Evolutionary conservation across 2,113 vertebrate genomes (phyloP).

Genomic region (Mustelus asterias): DNA sequence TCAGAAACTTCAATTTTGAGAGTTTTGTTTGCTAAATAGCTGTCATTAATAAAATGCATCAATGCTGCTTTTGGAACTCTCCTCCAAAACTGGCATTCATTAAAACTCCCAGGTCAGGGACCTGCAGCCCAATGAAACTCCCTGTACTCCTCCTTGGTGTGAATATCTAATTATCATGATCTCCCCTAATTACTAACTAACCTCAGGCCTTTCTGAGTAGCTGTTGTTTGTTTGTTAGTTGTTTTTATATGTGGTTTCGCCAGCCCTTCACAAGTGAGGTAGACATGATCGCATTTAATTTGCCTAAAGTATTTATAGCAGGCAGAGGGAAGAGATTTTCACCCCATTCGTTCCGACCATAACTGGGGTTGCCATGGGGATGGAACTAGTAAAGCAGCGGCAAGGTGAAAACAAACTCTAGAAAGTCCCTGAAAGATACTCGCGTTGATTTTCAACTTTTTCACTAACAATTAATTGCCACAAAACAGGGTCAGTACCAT

Average conservation of each 20-base stretch:
- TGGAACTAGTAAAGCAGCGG: not conserved
- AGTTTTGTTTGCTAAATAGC: not conserved
- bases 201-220: not conserved
- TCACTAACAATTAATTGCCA: not conserved
- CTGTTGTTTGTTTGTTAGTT: not conserved
- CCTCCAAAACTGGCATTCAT: not conserved
- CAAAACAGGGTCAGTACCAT: not conserved
- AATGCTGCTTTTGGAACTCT: not conserved
- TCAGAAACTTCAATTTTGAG: not conserved
- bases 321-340: not conserved
- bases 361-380: not conserved
- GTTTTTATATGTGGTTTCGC: not conserved
- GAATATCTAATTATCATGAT: not conserved
- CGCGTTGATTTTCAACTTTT: not conserved
- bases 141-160: not conserved
- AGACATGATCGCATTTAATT: not conserved
- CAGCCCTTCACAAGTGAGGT: not conserved
- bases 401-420: not conserved
- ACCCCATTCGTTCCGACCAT: too few relatives aligned
- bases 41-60: not conserved
- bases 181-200: not conserved
- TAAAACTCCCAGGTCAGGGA: not conserved
- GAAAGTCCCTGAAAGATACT: not conserved
- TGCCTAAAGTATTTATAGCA: not conserved
- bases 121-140: not conserved